Percentiles rank a stretch among this genome's conserved stretches.
These are phyloP conservation scores for Diabrotica balteata DNA, from an alignment of 2,888 invertebrate species.

Conservation along the genomic window DNA sequence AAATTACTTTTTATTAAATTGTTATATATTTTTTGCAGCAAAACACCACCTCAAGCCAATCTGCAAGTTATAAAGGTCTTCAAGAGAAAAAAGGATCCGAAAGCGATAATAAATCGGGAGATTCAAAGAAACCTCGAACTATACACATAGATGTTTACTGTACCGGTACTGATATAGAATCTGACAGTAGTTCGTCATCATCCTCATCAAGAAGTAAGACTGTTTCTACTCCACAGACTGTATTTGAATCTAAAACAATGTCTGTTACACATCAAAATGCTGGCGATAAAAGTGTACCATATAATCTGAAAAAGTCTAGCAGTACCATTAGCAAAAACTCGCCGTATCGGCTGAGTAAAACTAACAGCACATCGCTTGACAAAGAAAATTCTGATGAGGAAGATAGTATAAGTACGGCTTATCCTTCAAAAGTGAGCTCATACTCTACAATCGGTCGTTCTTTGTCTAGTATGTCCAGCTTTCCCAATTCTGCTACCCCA, in stretches of 20 bases:
- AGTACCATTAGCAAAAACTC: slow-evolving; percentile 28
- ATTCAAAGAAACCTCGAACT: slow-evolving; percentile 66
- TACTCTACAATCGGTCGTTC: slow-evolving; percentile 66
- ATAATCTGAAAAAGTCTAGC: slow-evolving; percentile 43
- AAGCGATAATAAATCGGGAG: slow-evolving; percentile 50
- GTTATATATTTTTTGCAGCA: neutral
- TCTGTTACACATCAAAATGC: slow-evolving; percentile 66
- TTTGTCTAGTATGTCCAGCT: slow-evolving; percentile 64
- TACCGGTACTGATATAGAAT: slow-evolving; percentile 67
- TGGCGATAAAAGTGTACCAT: slow-evolving; percentile 60
- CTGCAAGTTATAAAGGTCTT: slow-evolving; percentile 37
- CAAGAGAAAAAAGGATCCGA: slow-evolving; percentile 36
- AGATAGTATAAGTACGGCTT: slow-evolving; percentile 67
- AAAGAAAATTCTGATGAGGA: slow-evolving; percentile 50
- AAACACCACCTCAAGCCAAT: slow-evolving; percentile 5
- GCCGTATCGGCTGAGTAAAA: slow-evolving; percentile 10
- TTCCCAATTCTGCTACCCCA: slow-evolving; percentile 60
- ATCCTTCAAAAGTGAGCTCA: slow-evolving; percentile 69
- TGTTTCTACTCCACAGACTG: slow-evolving; percentile 68
- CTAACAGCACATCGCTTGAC: slow-evolving; percentile 42
- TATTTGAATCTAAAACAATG: slow-evolving; percentile 69
- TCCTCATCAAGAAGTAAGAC: slow-evolving; percentile 55
- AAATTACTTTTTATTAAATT: too few relatives aligned
- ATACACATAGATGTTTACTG: slow-evolving; percentile 80
- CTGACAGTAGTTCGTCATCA: slow-evolving; percentile 45